These are phyloP conservation scores for Anoplophora glabripennis DNA, from an alignment of 1,140 invertebrate genomes.

Conservation along the genomic window DNA sequence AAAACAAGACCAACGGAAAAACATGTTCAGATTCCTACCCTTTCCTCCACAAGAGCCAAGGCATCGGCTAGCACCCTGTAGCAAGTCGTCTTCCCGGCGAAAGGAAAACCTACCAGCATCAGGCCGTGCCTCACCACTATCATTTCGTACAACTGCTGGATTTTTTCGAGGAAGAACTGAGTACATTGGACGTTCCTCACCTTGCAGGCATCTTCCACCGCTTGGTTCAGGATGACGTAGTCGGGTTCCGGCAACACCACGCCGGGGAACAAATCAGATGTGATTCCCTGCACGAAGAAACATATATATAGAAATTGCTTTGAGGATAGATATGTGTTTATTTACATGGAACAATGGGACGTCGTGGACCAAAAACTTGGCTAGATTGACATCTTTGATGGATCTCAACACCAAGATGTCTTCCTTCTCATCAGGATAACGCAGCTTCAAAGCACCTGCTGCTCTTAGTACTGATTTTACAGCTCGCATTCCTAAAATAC, in stretches of 20 bases:
- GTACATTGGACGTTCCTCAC: constrained; percentile 79
- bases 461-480: constrained; percentile 88
- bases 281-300: constrained; percentile 69
- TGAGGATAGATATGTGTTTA: constrained; percentile 7
- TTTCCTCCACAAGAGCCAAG: constrained; percentile 75
- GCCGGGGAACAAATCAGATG: constrained; percentile 88
- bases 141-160: constrained; percentile 94
- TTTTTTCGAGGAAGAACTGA: constrained; percentile 83
- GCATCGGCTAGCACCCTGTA: constrained; percentile 77
- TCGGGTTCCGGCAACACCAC: constrained; percentile 72
- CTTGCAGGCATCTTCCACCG: constrained; percentile 65
- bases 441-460: constrained; percentile 85
- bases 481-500: constrained; percentile 68
- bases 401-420: constrained; percentile 80
- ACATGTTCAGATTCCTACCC: constrained; percentile 52
- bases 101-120: constrained; percentile 89
- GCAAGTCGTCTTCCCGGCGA: constrained; percentile 79
- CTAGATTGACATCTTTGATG: constrained; percentile 91
- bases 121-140: constrained; percentile 88
- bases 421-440: constrained; percentile 81
- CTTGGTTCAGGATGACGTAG: constrained; percentile 62
- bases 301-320: neutral
- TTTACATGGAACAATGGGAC: constrained; percentile 77
- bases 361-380: constrained; percentile 87
- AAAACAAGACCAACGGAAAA: neutral